Conservation (phyloP, 2,113 vertebrate species). For the Cyprinodon tularosa region DNA sequence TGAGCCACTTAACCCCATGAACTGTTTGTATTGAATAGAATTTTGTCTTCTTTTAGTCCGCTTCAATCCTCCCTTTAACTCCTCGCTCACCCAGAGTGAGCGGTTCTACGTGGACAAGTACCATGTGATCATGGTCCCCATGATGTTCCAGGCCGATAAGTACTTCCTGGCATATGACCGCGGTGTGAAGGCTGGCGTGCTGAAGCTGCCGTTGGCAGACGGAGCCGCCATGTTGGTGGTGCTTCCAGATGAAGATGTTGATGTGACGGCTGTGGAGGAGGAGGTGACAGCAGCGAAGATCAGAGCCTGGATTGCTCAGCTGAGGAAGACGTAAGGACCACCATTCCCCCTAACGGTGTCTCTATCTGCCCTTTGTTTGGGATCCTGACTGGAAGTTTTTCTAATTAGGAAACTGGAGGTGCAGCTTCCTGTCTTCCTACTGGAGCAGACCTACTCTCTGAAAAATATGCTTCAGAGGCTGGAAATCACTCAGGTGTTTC, state of each 20-base stretch:
- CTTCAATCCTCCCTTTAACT: constrained; percentile 85
- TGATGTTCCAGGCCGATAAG: constrained; percentile 86
- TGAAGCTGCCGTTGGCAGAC: constrained; percentile 86
- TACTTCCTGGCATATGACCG: constrained; percentile 85
- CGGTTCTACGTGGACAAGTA: constrained; percentile 88
- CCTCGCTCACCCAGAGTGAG: constrained; percentile 76
- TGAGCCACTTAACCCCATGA: too few species aligned
- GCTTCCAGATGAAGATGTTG: constrained; percentile 82
- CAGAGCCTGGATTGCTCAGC: constrained; percentile 82
- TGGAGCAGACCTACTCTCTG: constrained; percentile 84
- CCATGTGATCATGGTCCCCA: constrained; percentile 82
- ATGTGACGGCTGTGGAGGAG: constrained; percentile 84
- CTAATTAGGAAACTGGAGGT: constrained; percentile 85
- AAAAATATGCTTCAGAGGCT: constrained; percentile 79
- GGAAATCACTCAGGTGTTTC: constrained; percentile 81
- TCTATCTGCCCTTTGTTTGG: not conserved
- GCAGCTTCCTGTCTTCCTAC: constrained; percentile 87
- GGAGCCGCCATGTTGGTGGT: constrained; percentile 85
- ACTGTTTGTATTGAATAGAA: constrained; percentile 2
- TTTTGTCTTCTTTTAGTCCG: constrained; percentile 69
- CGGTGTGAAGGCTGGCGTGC: constrained; percentile 79
- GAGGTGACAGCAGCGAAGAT: constrained; percentile 82
- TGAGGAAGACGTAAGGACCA: constrained; percentile 80
- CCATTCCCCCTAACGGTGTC: not conserved
- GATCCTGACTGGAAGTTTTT: constrained; percentile 12